These are phyloP conservation scores for Panurus biarmicus DNA, from an alignment of 2,113 vertebrate species.

Conservation along the genomic window DNA sequence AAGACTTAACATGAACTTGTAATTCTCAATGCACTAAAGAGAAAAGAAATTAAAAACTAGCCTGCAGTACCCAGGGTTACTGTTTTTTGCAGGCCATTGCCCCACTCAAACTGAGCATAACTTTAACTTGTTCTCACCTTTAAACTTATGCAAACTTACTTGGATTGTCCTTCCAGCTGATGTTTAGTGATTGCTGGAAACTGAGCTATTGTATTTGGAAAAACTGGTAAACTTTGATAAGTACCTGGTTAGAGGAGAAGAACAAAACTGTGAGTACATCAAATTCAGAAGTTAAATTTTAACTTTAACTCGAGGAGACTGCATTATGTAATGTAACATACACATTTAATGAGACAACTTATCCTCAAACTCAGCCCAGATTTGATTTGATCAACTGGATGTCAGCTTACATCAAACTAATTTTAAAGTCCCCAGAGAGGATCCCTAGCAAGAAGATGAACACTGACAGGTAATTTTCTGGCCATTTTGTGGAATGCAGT, in stretches of 20 bases:
- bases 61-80: background rate
- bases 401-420: background rate
- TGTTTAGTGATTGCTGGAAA: slow-evolving; percentile 83
- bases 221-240: slow-evolving; percentile 18
- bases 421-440: background rate
- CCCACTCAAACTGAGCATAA: background rate
- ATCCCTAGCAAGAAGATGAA: background rate
- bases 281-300: background rate
- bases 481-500: background rate
- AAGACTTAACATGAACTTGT: background rate
- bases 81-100: background rate
- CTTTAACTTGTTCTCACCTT: background rate
- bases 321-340: background rate
- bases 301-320: background rate
- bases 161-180: slow-evolving; percentile 81
- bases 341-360: background rate
- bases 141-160: slow-evolving; percentile 68
- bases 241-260: slow-evolving; percentile 35
- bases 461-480: background rate
- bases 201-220: slow-evolving; percentile 82
- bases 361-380: background rate
- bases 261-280: background rate
- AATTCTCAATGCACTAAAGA: background rate
- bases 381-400: background rate
- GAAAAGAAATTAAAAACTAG: background rate